A percentile compares a stretch with the other conserved stretches of the same genome.
phyloP scores from a whole-genome alignment of 2,113 vertebrate species.

The Crotalus horridus region DNA sequence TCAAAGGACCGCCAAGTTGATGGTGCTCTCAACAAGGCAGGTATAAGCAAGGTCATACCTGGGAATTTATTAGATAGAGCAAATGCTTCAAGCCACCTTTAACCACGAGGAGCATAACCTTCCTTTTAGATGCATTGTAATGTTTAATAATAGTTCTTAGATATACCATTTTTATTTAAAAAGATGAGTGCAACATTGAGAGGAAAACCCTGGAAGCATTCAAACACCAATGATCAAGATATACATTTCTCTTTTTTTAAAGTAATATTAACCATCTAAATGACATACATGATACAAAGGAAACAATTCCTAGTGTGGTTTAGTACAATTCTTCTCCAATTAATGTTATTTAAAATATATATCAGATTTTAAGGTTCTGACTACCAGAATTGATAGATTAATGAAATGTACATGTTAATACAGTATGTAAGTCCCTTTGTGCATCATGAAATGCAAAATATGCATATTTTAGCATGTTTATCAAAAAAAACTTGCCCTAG shows the following conservation, averaged over 20 bases:
- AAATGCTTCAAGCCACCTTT: background rate
- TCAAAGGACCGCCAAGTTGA: background rate
- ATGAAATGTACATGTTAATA: background rate
- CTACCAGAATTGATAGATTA: background rate
- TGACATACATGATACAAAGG: background rate
- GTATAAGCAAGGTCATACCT: background rate
- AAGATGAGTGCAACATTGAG: background rate
- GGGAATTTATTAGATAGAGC: background rate
- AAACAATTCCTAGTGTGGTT: background rate
- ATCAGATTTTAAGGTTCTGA: background rate
- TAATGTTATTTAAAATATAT: background rate
- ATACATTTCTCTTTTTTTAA: background rate
- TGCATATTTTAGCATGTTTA: background rate
- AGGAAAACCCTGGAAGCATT: background rate
- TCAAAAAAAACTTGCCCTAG: background rate
- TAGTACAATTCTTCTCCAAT: background rate
- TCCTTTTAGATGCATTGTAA: background rate
- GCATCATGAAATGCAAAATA: too few relatives aligned
- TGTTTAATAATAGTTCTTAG: background rate
- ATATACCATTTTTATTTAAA: background rate
- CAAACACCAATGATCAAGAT: background rate
- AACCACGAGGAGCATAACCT: background rate
- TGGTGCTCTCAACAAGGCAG: background rate
- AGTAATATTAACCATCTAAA: background rate
- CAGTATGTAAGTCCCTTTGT: background rate